Evolutionary conservation across 2,113 vertebrate species (phyloP).

Genomic region (human): DNA sequence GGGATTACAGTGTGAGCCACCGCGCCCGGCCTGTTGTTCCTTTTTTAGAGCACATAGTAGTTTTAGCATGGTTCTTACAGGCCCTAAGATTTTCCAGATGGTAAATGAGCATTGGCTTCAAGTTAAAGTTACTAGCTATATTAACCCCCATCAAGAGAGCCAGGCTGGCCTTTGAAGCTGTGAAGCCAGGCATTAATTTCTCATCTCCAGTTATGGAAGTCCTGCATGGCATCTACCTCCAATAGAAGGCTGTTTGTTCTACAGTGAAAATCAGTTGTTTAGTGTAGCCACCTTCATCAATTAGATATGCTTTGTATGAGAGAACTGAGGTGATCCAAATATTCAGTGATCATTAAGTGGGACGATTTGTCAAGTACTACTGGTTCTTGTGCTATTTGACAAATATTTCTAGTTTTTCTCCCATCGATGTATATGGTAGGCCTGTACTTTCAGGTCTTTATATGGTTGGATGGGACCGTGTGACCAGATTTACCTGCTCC

Average conservation of each 20-base stretch:
- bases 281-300: not conserved
- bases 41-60: not conserved
- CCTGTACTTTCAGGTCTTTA: not conserved
- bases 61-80: not conserved
- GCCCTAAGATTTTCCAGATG: not conserved
- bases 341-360: not conserved
- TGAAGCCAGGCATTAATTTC: not conserved
- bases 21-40: no score
- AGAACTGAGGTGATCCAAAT: not conserved
- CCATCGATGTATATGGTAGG: not conserved
- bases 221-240: not conserved
- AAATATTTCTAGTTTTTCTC: slow-evolving; percentile 34
- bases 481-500: not conserved
- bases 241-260: not conserved
- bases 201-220: not conserved
- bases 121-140: not conserved
- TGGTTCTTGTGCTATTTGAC: not conserved
- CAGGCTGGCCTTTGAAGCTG: not conserved
- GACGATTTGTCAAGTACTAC: not conserved
- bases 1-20: no score
- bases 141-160: not conserved
- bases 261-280: not conserved
- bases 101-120: not conserved
- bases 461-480: not conserved
- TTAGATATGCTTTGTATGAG: not conserved